Conservation (phyloP, 2,888 invertebrate species). For the Tupiocoris notatus region DNA sequence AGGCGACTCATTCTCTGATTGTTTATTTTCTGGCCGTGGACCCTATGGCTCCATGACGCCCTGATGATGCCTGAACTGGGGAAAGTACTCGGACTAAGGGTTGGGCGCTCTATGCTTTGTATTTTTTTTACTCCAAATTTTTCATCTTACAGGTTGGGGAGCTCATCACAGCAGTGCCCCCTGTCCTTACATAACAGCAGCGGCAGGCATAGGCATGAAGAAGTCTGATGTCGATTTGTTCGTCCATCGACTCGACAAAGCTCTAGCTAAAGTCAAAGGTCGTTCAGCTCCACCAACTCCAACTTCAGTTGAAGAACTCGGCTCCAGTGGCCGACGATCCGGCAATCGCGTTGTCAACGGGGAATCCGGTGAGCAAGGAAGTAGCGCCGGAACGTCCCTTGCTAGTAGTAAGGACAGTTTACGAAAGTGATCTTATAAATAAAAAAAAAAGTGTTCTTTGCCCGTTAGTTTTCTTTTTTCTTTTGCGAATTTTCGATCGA, state of each 20-base stretch:
- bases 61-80: no score
- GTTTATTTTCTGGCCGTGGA: no score
- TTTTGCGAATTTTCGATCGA: not conserved
- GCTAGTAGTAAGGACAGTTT: conserved; percentile 54
- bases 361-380: conserved; percentile 51
- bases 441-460: conserved; percentile 24
- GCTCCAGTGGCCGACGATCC: conserved; percentile 50
- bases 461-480: not conserved
- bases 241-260: conserved; percentile 64
- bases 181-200: conserved; percentile 70
- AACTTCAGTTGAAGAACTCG: conserved; percentile 53
- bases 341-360: conserved; percentile 50
- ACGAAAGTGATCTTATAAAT: conserved; percentile 51
- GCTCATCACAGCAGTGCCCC: conserved; percentile 63
- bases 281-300: conserved; percentile 53
- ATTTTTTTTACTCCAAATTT: not conserved
- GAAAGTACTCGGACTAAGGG: no score
- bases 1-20: no score
- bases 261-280: conserved; percentile 55
- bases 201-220: conserved; percentile 69
- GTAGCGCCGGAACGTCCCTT: conserved; percentile 53
- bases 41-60: no score
- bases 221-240: conserved; percentile 68
- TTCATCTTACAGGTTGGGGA: conserved; percentile 69
- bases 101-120: not conserved